A percentile compares a stretch with the other conserved stretches of the same genome.
Conservation (phyloP, 2,888 invertebrate species). For the Cosmia trapezina region DNA sequence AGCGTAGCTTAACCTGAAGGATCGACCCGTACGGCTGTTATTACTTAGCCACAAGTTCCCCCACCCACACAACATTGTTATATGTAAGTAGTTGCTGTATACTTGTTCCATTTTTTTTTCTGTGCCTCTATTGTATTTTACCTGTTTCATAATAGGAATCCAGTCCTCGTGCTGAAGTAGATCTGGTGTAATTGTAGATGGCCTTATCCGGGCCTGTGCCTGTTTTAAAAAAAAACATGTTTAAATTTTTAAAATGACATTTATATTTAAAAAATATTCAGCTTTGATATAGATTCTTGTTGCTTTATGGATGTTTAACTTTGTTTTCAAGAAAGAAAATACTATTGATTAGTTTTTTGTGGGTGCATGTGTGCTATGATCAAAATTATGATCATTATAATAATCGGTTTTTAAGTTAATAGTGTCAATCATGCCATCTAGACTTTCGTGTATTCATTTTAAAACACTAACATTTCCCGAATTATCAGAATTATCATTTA, state of each 20-base stretch:
- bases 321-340: neutral
- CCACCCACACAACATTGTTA: too few species aligned
- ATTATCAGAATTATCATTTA: too few species aligned
- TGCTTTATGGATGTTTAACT: neutral
- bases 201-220: slow-evolving; percentile 29
- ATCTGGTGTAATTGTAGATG: neutral
- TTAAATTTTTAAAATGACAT: too few species aligned
- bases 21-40: too few species aligned
- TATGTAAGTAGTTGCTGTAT: too few species aligned
- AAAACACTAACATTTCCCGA: neutral
- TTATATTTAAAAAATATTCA: neutral
- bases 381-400: neutral
- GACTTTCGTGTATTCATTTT: neutral
- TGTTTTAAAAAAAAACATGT: slow-evolving; percentile 10
- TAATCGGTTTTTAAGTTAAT: neutral
- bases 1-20: too few species aligned
- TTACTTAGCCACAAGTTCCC: too few species aligned
- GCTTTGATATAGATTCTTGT: neutral
- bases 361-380: neutral
- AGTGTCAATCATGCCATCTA: neutral
- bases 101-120: neutral
- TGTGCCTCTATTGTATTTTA: neutral
- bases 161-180: slow-evolving; percentile 43
- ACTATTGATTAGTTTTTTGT: neutral
- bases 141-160: slow-evolving; percentile 45